Base-by-base conservation (phyloP, 2,797 vertebrate genomes). In the Nasua narica region DNA sequence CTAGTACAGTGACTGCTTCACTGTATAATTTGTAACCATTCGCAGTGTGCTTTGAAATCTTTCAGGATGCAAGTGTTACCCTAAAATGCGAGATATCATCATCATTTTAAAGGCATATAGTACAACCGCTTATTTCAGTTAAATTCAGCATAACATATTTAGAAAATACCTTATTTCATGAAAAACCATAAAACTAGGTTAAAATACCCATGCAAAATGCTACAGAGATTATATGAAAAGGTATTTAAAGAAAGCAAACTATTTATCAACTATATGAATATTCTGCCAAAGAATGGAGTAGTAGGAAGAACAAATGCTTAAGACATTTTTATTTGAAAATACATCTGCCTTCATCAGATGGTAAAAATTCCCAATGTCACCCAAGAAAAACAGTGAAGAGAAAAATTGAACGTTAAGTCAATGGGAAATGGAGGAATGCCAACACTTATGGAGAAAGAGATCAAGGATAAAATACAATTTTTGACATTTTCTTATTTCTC, bases 311-410 rank as follows among this genome's bases (percentile, higher is more conserved):
- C 97, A 98, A 98, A 98, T 97, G 95, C 96, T 97, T 96, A 74
- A 98, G 97, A 97, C 96, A 97, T 97, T 97, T 98, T 98, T 97
- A 97, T 98, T 97, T 98, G 97, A 98, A 97, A 98, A 98, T 98
- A 97, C 95, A 98, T 98, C 98, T 98, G 97, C 90, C 95, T 98
- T 98, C 95, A 97, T 98, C 97, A 98, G 98, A 98, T 97, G 98
- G 98, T 94, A 98, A 98, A 98, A 97, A 96, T 96, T 97, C 85
- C 93, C 98, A 97, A 86, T 97, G 97, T 96, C 97, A 98, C 97
- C 97, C 95, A 96, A 96, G 97, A 98, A 97, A 98, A 97, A 97
- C 93, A 98, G 95, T 93, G 91, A 97, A 96, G 67, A 97, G 96
- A 97, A 97, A 98, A 97, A 97, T 0, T 88, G 87, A 97, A 97